phyloP scores from a whole-genome alignment of 2,797 vertebrate species.

The Poecilia picta region DNA sequence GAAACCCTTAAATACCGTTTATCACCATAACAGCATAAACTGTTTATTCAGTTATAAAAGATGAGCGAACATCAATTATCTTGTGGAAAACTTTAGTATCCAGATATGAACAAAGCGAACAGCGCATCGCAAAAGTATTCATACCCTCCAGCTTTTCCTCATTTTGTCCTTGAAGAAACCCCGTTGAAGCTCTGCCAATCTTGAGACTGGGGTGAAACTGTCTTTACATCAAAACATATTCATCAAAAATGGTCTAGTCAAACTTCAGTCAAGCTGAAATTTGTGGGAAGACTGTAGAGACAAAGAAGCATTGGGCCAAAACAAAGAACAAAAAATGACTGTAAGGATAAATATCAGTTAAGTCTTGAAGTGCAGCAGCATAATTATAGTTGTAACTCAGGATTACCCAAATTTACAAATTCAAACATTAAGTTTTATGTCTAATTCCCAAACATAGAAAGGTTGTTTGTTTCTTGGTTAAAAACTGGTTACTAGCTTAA shows the following conservation, averaged over 20 bases:
- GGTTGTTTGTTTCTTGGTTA: background rate
- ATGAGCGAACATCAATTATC: background rate
- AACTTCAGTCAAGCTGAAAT: background rate
- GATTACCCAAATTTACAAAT: background rate
- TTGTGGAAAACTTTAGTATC: background rate
- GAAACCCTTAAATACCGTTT: background rate
- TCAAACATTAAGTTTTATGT: background rate
- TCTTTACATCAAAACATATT: background rate
- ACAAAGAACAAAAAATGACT: background rate
- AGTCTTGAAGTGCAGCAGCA: background rate
- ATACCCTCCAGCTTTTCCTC: background rate
- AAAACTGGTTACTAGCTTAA: background rate
- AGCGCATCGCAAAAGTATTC: background rate
- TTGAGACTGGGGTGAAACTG: background rate
- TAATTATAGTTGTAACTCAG: background rate
- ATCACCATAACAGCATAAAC: constrained; percentile 2
- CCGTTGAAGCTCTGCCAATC: background rate
- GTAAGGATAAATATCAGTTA: background rate
- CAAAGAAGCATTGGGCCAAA: background rate
- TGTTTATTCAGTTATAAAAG: background rate
- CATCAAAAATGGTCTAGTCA: background rate
- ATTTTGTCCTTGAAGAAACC: background rate
- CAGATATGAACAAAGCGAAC: background rate
- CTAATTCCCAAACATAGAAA: background rate
- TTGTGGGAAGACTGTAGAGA: background rate